Base-by-base conservation (phyloP, 2,797 vertebrate species). In the Galago senegalensis region DNA sequence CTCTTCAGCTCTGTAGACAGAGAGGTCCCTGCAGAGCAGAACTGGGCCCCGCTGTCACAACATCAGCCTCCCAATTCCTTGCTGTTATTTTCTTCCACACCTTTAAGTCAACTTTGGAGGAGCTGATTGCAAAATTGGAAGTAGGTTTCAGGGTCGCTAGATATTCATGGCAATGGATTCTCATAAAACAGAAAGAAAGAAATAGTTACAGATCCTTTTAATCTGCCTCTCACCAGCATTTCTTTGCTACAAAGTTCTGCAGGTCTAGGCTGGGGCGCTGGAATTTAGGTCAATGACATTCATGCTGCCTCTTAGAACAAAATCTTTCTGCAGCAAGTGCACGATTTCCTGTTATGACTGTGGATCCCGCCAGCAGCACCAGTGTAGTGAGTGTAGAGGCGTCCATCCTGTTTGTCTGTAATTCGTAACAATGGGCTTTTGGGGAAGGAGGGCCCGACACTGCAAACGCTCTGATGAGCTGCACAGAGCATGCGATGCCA, bases 241-340 rank as follows among this genome's bases (percentile, higher is more conserved):
- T 97, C 85, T 96, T 92, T 85, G 97, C 97, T 97, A 97, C 97
- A 96, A 98, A 98, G 97, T 98, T 98, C 97, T 97, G 95, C 96
- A 97, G 98, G 96, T 98, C 82, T 37, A 85, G 98, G 97, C 97
- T 91, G 93, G 40, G 95, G 95, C 93, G 90, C 96, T 93, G 90
- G 97, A 98, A 99, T 98, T 97, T 98, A 98, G 99, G 99, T 99
- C 98, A 98, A 98, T 98, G 97, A 97, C 97, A 98, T 98, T 97
- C 97, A 96, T 91, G 97, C 94, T 34, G 96, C 95, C 97, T 98
- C 97, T 98, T 89, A 2, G 98, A 98, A 98, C 97, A 97, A 96
- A 98, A 96, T 82, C 96, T 97, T 97, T 98, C 97, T 97, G 96
- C 95, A 96, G 98, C 98, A 97, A 98, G 97, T 92, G 97, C 98